These are phyloP conservation scores for Anodontia alba DNA, from an alignment of 2,888 invertebrate genomes.

Conservation along the genomic window DNA sequence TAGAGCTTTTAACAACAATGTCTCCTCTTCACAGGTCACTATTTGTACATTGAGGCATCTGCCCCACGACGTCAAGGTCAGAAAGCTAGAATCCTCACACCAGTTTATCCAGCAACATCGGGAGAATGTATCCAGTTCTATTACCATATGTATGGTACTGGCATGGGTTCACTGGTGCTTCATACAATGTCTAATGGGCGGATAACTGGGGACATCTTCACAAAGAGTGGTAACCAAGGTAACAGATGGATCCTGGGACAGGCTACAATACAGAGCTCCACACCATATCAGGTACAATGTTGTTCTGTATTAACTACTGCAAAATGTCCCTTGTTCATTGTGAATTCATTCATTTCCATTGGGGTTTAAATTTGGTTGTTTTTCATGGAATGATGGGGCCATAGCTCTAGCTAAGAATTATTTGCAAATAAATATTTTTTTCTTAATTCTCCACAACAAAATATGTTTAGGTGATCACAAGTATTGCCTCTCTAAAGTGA, in stretches of 20 bases:
- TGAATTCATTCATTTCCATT: too few relatives aligned
- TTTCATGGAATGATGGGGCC: too few relatives aligned
- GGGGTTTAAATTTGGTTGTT: too few relatives aligned
- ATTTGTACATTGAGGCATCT: constrained; percentile 78
- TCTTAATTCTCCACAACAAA: too few relatives aligned
- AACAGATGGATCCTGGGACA: constrained; percentile 77
- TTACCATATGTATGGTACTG: constrained; percentile 80
- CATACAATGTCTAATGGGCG: constrained; percentile 66
- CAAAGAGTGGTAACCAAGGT: constrained; percentile 74
- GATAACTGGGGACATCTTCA: constrained; percentile 60
- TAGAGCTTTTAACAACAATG: too few relatives aligned
- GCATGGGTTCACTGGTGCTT: constrained; percentile 74
- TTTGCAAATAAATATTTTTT: too few relatives aligned
- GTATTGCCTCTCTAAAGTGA: too few relatives aligned
- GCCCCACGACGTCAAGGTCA: constrained; percentile 87
- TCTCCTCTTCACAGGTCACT: constrained; percentile 70
- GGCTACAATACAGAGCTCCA: constrained; percentile 63
- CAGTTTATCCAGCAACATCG: constrained; percentile 66
- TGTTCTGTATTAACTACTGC: neutral
- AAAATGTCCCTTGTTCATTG: too few relatives aligned
- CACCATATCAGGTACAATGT: constrained; percentile 67
- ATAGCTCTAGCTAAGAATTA: too few relatives aligned
- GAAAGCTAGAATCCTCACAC: constrained; percentile 85
- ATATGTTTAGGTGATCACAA: too few relatives aligned
- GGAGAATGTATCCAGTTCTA: constrained; percentile 80